Conservation (phyloP, 2,113 vertebrate genomes). For the Capreolus pygargus region DNA sequence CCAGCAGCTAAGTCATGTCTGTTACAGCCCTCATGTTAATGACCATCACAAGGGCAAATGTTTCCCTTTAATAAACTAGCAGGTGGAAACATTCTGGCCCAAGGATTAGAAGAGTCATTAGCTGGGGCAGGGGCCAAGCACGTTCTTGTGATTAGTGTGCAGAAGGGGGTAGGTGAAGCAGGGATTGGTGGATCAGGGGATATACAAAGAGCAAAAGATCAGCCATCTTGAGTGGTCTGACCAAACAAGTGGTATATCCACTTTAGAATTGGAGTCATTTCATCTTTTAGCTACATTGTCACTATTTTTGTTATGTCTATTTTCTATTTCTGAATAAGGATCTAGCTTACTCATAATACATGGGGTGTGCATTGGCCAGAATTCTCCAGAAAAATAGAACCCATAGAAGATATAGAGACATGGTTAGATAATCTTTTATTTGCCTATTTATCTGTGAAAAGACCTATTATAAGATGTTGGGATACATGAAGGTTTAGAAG, state of each 20-base stretch:
- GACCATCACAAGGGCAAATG: background rate
- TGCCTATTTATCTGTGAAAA: background rate
- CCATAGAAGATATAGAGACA: background rate
- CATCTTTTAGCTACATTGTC: background rate
- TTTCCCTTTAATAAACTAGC: background rate
- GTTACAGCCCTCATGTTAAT: background rate
- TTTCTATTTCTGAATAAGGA: background rate
- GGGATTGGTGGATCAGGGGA: background rate
- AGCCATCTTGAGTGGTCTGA: background rate
- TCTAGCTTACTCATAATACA: background rate
- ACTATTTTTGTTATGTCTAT: background rate
- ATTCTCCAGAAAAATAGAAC: background rate
- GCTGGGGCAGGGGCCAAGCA: background rate
- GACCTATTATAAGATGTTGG: background rate
- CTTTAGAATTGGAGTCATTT: background rate
- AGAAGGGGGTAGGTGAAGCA: background rate
- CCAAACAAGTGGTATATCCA: background rate
- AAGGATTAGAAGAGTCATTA: background rate
- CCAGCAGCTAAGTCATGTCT: background rate
- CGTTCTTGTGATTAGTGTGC: background rate
- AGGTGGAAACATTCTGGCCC: background rate
- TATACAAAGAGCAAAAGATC: background rate
- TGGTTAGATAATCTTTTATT: background rate
- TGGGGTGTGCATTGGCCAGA: background rate
- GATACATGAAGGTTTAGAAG: background rate